These are phyloP conservation scores for Berghia stephanieae DNA, from an alignment of 1,140 invertebrate species.

Conservation along the genomic window DNA sequence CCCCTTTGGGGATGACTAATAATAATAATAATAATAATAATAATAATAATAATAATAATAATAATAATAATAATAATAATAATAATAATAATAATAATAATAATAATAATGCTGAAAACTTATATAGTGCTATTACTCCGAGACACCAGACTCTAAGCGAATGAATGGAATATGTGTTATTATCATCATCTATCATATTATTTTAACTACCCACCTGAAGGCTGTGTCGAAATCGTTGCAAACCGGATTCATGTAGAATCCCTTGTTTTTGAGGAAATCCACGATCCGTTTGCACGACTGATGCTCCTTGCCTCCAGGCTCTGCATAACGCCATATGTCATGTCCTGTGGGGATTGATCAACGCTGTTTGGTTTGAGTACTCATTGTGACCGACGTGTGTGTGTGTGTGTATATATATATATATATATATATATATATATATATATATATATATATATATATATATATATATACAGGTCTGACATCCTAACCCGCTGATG, in stretches of 20 bases:
- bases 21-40: too few species aligned
- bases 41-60: constrained; percentile 5
- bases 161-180: not conserved
- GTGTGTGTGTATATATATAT: too few species aligned
- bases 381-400: too few species aligned
- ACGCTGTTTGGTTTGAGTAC: not conserved
- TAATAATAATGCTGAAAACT: not conserved
- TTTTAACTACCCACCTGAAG: not conserved
- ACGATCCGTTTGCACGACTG: not conserved
- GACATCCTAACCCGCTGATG: too few species aligned
- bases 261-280: constrained; percentile 11
- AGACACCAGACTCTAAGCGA: not conserved
- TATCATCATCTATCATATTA: not conserved
- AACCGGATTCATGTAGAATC: constrained; percentile 3
- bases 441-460: too few species aligned
- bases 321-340: constrained; percentile 15
- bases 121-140: not conserved
- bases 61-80: not conserved
- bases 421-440: too few species aligned
- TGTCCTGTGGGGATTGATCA: not conserved
- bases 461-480: too few species aligned
- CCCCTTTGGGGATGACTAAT: too few species aligned
- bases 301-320: constrained; percentile 12
- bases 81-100: not conserved
- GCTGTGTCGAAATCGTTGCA: constrained; percentile 10